phyloP scores from a whole-genome alignment of 1,140 invertebrate species.

The Notospermus geniculatus region DNA sequence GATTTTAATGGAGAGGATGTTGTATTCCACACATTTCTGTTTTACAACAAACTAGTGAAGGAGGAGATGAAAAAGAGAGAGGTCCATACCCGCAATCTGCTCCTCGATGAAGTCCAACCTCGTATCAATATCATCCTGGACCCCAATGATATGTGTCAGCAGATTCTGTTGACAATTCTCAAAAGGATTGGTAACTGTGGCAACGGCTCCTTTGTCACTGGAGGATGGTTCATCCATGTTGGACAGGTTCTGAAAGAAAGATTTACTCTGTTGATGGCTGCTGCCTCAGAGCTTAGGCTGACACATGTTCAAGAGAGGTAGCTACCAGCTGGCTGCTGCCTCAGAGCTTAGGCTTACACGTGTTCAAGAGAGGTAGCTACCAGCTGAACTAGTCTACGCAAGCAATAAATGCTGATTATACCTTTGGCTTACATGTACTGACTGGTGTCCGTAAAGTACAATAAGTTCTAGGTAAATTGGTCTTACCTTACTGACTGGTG shows the following conservation, averaged over 20 bases:
- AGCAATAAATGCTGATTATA: too few relatives aligned
- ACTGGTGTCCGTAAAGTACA: not conserved
- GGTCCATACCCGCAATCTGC: slow-evolving; percentile 67
- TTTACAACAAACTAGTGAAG: too few relatives aligned
- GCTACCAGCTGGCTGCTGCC: not conserved
- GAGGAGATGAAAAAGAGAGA: too few relatives aligned
- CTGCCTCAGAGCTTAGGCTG: not conserved
- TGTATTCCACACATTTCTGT: too few relatives aligned
- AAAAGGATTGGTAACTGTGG: slow-evolving; percentile 38
- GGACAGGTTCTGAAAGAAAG: not conserved
- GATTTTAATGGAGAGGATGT: too few relatives aligned
- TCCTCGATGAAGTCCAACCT: slow-evolving; percentile 73
- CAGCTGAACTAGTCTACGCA: too few relatives aligned
- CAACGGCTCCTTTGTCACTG: slow-evolving; percentile 28
- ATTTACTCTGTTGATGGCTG: too few relatives aligned
- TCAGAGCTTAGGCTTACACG: not conserved
- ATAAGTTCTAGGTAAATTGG: slow-evolving; percentile 42
- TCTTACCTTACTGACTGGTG: slow-evolving; percentile 37
- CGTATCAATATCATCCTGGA: slow-evolving; percentile 69
- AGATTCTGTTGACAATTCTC: slow-evolving; percentile 73
- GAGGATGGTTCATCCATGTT: not conserved
- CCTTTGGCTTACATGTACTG: too few relatives aligned
- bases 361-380: not conserved
- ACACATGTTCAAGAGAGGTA: not conserved
- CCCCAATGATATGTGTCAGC: slow-evolving; percentile 73